Conservation (phyloP, 1,140 invertebrate species). For the Drosophila virilis region DNA sequence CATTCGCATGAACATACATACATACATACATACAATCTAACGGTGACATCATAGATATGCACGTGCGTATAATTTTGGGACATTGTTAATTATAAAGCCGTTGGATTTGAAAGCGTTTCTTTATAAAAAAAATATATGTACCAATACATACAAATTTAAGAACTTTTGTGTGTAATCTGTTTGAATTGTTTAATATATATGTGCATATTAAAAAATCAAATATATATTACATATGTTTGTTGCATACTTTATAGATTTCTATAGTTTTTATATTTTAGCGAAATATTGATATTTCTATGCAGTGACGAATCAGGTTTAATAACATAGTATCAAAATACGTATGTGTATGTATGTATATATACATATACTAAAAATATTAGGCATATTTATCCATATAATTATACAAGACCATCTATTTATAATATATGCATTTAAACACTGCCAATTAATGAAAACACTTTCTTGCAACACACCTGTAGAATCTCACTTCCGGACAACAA, state of each 20-base stretch:
- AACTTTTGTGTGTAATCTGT: background rate
- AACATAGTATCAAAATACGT: constrained; percentile 40
- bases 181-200: background rate
- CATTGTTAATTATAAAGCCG: background rate
- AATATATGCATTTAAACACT: constrained; percentile 24
- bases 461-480: constrained; percentile 20
- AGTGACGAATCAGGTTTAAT: constrained; percentile 61
- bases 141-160: constrained; percentile 2
- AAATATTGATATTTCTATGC: constrained; percentile 40
- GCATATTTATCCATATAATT: background rate
- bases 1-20: constrained; percentile 4
- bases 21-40: constrained; percentile 9
- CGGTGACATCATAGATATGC: constrained; percentile 19
- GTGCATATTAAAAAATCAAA: background rate
- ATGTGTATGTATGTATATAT: background rate
- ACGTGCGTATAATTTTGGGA: background rate
- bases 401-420: constrained; percentile 29
- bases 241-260: no score
- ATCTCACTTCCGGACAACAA: constrained; percentile 18
- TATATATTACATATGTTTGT: no score
- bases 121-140: background rate
- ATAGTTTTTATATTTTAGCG: background rate
- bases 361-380: background rate
- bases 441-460: constrained; percentile 20
- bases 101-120: constrained; percentile 8